Conservation (phyloP, 2,797 vertebrate genomes). For the Rhinoraja longicauda region DNA sequence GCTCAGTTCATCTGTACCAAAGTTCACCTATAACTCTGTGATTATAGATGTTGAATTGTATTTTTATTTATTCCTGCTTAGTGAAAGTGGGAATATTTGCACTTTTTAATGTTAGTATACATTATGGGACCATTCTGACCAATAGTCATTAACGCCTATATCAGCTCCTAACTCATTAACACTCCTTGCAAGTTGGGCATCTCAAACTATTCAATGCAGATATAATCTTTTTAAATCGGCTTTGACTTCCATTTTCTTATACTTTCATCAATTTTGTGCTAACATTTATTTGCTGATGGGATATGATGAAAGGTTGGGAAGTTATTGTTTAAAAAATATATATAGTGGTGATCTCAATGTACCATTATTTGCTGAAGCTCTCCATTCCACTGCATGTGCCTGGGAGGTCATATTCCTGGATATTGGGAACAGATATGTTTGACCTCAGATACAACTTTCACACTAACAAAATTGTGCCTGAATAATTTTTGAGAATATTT, state of each 20-base stretch:
- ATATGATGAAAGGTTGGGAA: background rate
- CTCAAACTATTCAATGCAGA: background rate
- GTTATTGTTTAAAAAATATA: background rate
- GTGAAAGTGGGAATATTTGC: background rate
- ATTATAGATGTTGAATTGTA: background rate
- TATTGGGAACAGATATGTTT: background rate
- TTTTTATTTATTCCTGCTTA: background rate
- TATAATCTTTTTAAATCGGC: background rate
- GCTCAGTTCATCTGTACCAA: background rate
- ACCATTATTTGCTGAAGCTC: background rate
- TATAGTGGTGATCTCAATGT: background rate
- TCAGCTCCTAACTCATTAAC: background rate
- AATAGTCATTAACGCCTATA: background rate
- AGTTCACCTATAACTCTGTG: background rate
- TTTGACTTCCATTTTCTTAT: background rate
- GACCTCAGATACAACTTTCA: too few relatives aligned
- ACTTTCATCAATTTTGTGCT: background rate
- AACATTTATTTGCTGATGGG: background rate
- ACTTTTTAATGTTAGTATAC: background rate
- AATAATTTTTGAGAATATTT: too few relatives aligned
- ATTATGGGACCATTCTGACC: background rate
- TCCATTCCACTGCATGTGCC: background rate
- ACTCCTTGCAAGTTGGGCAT: background rate
- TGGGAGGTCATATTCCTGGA: background rate
- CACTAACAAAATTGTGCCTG: too few relatives aligned